Evolutionary conservation across 2,888 invertebrate species (phyloP), one percentile per base, ranked within the genome.

Genomic region (Trileptium ribeirensis): DNA sequence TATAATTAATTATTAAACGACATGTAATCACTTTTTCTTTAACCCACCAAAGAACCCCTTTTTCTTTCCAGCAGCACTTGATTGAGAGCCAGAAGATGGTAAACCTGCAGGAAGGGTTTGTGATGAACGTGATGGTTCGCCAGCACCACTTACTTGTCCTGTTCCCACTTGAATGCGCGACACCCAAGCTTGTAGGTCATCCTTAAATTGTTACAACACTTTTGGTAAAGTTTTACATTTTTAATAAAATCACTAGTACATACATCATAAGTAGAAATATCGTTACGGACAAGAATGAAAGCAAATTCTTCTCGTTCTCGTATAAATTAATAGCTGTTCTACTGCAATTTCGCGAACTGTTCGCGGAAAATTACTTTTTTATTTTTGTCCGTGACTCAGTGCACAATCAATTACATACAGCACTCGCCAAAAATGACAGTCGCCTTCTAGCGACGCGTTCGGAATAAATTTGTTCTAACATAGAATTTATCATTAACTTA

Each of bases 141-240:
- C 34, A 15, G 19, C 91, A 78, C 92, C 92, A 31, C 33, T 78
- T 86, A 91, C 86, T 2, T 88, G 89, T 40, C 93, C 93, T 82
- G 93, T 92, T 87, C 94, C 93, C 79, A 92, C 92, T 87, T 94
- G 94, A 83, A 98, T 92, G 85, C 93, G 92, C 81, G 92, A 91
- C 86, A 97, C 94, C 98, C 98, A 99, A 87, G 92, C 92, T 86
- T 93, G 92, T 95, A 97, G 95, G 91, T 98, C 98, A 87, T 95
- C 95, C 90, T 91, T 86, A 38, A 88, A 85, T n/a, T n/a, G n/a
- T n/a, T 34, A 67, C n/a, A 37, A 38, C 39, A 67, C 70, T 67
- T 40, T 1, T 67, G 82, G 34, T 19, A 37, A 83, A 67, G 82
- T 33, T 8, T 70, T 36, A 29, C 8, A 15, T 78, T 31, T 70